Percentiles rank a stretch among this genome's conserved stretches.
These are phyloP conservation scores for Spheniscus mendiculus DNA, from an alignment of 2,113 vertebrate species.

Conservation along the genomic window DNA sequence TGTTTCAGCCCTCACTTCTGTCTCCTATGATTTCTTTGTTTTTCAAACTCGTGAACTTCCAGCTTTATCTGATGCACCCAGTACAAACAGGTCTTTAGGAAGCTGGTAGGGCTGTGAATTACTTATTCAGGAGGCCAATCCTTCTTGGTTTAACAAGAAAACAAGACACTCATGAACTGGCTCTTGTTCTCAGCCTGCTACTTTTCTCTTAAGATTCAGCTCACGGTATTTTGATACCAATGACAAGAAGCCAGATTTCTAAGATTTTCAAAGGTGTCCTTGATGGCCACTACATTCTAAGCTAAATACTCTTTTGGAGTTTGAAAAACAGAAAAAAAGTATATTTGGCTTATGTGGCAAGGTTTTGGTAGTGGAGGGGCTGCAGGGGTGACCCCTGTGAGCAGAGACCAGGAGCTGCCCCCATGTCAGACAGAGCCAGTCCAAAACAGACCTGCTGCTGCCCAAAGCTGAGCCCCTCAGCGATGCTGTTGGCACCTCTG, in stretches of 20 bases:
- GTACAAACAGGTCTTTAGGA: neutral
- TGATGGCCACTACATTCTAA: neutral
- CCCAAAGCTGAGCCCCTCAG: neutral
- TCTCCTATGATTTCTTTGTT: neutral
- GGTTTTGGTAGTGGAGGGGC: neutral
- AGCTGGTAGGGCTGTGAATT: neutral
- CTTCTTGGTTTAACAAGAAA: neutral
- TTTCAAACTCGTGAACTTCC: neutral
- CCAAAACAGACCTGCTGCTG: neutral
- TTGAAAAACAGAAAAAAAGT: neutral
- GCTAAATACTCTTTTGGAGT: neutral
- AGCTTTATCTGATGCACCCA: neutral
- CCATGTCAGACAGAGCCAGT: neutral
- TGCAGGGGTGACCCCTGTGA: neutral
- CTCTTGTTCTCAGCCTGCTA: neutral
- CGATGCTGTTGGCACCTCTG: accelerated
- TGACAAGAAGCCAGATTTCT: neutral
- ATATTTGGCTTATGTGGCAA: accelerated
- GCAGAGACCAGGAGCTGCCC: neutral
- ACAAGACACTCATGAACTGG: neutral
- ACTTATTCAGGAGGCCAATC: neutral
- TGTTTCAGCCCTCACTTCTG: neutral
- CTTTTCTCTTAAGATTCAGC: neutral
- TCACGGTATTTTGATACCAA: neutral
- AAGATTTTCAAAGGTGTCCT: neutral